Conservation (phyloP, 2,888 invertebrate species). For the Acleris holmiana region DNA sequence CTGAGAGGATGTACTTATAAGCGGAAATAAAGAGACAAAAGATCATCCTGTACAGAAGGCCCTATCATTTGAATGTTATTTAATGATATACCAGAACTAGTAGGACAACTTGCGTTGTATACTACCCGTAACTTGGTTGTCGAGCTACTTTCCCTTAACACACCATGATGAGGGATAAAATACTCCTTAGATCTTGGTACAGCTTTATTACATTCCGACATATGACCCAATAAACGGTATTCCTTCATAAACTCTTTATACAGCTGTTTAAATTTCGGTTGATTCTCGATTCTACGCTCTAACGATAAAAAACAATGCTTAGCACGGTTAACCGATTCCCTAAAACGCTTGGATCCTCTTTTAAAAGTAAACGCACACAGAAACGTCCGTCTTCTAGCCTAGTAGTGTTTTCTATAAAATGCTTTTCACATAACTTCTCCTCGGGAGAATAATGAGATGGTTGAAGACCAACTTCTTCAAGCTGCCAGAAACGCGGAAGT, state of each 20-base stretch:
- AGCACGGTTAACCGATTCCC: not conserved
- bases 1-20: not conserved
- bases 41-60: not conserved
- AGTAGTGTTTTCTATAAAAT: not conserved
- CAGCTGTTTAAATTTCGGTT: not conserved
- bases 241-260: not conserved
- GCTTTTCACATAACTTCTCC: not conserved
- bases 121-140: not conserved
- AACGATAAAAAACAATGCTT: not conserved
- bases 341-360: not conserved
- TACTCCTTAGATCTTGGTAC: not conserved
- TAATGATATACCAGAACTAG: not conserved
- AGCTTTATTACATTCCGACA: too few relatives aligned
- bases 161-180: not conserved
- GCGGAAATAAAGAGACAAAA: not conserved
- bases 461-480: too few relatives aligned
- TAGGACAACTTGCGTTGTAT: too few relatives aligned
- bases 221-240: not conserved
- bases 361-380: not conserved
- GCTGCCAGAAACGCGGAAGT: too few relatives aligned
- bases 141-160: not conserved
- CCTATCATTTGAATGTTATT: slow-evolving; percentile 4
- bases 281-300: not conserved
- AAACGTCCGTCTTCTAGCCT: not conserved
- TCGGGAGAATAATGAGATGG: too few relatives aligned